Evolutionary conservation across 2,113 vertebrate species (phyloP).

Genomic region (Rhabdomys dilectus): DNA sequence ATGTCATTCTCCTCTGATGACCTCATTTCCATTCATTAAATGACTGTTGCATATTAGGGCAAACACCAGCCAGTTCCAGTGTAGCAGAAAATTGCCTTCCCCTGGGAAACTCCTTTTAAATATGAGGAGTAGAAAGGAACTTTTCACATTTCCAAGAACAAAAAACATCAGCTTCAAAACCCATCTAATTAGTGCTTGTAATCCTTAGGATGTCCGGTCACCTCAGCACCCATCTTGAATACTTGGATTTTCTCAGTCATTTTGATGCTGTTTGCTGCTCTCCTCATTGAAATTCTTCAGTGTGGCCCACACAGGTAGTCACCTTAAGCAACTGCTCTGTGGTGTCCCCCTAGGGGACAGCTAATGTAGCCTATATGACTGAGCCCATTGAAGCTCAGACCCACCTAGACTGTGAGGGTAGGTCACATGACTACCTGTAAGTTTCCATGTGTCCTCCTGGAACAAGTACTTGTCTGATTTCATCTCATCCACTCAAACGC

Average conservation of each 20-base stretch:
- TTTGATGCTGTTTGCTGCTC: neutral
- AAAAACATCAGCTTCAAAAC: conserved; percentile 3
- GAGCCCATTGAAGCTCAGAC: neutral
- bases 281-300: neutral
- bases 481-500: neutral
- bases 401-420: neutral
- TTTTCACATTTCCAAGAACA: conserved; percentile 9
- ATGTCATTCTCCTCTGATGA: conserved; percentile 13
- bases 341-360: neutral
- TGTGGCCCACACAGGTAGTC: neutral
- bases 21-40: conserved; percentile 52
- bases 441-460: neutral
- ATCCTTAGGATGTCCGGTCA: too few species aligned
- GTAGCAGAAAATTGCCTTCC: conserved; percentile 51
- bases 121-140: neutral
- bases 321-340: neutral
- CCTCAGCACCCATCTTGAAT: neutral
- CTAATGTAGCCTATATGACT: neutral
- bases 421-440: neutral
- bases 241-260: neutral
- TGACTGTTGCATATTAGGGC: neutral
- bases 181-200: neutral
- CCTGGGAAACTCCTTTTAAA: conserved; percentile 7
- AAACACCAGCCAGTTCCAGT: neutral
- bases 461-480: neutral